Evolutionary conservation across 2,888 invertebrate species (phyloP).

Genomic region (Desoria tigrina): DNA sequence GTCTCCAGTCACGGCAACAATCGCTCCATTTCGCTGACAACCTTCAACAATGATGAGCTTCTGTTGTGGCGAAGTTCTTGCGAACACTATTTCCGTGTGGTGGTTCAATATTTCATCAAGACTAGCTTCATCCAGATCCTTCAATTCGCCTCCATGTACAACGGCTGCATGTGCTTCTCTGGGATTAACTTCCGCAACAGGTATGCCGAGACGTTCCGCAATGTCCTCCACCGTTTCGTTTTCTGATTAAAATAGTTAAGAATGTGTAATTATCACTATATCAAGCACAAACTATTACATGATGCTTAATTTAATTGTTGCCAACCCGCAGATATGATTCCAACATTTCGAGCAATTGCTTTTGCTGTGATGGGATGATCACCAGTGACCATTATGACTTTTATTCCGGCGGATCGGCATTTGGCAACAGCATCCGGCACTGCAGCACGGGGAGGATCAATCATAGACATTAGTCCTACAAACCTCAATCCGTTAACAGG

Average conservation of each 20-base stretch:
- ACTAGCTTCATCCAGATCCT: constrained; percentile 55
- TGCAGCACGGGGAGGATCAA: constrained; percentile 16
- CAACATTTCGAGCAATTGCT: constrained; percentile 34
- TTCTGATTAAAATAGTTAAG: no score
- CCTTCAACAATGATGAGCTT: constrained; percentile 66
- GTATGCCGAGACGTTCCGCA: neutral
- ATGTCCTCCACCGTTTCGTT: no score
- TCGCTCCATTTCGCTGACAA: constrained; percentile 60
- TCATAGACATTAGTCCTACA: constrained; percentile 41
- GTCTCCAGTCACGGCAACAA: constrained; percentile 63
- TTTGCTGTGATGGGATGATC: constrained; percentile 39
- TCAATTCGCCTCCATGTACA: constrained; percentile 48
- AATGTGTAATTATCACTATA: no score
- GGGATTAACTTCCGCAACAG: constrained; percentile 51
- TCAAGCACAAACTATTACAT: neutral
- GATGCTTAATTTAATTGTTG: neutral
- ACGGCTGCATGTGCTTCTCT: constrained; percentile 22
- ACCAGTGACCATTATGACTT: constrained; percentile 33
- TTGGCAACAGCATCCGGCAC: constrained; percentile 31
- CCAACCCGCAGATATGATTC: constrained; percentile 22
- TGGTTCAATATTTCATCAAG: constrained; percentile 64
- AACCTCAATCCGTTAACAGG: constrained; percentile 20
- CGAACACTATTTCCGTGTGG: constrained; percentile 73
- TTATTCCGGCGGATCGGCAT: constrained; percentile 30
- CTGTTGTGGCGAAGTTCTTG: constrained; percentile 70